A percentile compares a stretch with the other conserved stretches of the same genome.
Conservation (phyloP, 2,888 invertebrate genomes). For the Autographa pulchrina region DNA sequence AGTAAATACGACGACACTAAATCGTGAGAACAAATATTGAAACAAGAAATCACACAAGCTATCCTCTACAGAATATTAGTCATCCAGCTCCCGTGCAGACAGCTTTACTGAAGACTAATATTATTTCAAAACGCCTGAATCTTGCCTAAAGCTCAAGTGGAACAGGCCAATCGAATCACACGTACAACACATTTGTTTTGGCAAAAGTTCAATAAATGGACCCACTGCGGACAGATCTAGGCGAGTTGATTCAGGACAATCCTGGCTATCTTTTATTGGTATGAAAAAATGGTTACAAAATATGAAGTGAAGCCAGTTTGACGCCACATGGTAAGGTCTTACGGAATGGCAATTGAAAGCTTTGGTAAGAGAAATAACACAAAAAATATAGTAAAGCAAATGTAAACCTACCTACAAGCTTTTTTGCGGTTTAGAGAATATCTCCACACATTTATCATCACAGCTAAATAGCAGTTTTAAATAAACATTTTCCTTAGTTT, state of each 20-base stretch:
- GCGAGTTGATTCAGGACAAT: conserved; percentile 64
- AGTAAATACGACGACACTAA: no score
- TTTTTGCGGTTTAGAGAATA: no score
- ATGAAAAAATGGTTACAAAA: conserved; percentile 64
- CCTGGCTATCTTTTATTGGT: conserved; percentile 62
- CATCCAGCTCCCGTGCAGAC: conserved; percentile 34
- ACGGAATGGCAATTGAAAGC: not conserved
- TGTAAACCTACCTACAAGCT: no score
- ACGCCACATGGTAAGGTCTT: conserved; percentile 15
- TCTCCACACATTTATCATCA: no score
- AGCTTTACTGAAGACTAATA: conserved; percentile 28
- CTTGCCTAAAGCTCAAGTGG: conserved; percentile 50
- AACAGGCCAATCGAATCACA: conserved; percentile 61
- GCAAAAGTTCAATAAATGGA: conserved; percentile 68
- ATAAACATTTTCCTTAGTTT: not conserved
- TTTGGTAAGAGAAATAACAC: not conserved
- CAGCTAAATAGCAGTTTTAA: no score
- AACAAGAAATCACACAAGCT: conserved; percentile 36
- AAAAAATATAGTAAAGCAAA: not conserved
- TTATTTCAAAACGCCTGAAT: conserved; percentile 44
- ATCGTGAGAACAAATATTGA: conserved; percentile 39
- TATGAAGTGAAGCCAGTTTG: conserved; percentile 52
- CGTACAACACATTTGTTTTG: conserved; percentile 66
- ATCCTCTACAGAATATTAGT: conserved; percentile 32
- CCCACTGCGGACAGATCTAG: conserved; percentile 59